A percentile compares a stretch with the other conserved stretches of the same genome.
These are phyloP conservation scores for Oreonectes daqikongensis DNA, from an alignment of 2,797 vertebrate genomes.

Conservation along the genomic window DNA sequence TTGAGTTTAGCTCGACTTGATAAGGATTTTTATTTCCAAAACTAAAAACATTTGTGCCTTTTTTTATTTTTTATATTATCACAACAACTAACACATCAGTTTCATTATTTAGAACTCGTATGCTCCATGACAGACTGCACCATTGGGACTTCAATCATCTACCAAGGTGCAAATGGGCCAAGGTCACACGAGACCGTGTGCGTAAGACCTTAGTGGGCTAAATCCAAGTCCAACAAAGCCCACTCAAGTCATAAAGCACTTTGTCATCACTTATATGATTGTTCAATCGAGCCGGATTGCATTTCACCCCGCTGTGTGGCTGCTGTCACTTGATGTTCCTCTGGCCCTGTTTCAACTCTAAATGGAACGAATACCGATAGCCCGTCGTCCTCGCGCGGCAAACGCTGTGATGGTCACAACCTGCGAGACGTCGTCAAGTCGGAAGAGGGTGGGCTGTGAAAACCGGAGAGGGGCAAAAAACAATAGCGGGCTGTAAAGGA, in stretches of 20 bases:
- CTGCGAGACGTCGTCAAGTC: conserved; percentile 35
- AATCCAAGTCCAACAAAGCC: conserved; percentile 41
- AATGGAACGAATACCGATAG: conserved; percentile 67
- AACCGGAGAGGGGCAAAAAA: conserved; percentile 60
- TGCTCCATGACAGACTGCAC: neutral
- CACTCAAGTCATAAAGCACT: conserved; percentile 77
- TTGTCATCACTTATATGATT: conserved; percentile 82
- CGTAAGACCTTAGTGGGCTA: conserved; percentile 69
- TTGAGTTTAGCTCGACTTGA: too few relatives aligned
- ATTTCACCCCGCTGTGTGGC: conserved; percentile 66
- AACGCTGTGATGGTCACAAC: conserved; percentile 54
- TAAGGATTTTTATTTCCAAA: too few relatives aligned
- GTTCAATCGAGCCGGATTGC: conserved; percentile 76
- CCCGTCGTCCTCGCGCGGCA: conserved; percentile 59
- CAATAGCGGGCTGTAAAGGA: conserved; percentile 58
- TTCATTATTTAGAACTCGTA: too few relatives aligned
- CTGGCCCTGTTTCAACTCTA: conserved; percentile 74
- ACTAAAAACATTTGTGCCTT: too few relatives aligned
- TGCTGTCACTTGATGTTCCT: conserved; percentile 73
- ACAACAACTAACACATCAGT: too few relatives aligned
- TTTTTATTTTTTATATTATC: too few relatives aligned
- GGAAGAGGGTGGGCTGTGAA: conserved; percentile 30
- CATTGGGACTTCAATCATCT: conserved; percentile 60
- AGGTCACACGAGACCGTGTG: conserved; percentile 70
- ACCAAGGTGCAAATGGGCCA: conserved; percentile 71